Conservation (phyloP, 2,797 vertebrate species). For the Semaprochilodus insignis region DNA sequence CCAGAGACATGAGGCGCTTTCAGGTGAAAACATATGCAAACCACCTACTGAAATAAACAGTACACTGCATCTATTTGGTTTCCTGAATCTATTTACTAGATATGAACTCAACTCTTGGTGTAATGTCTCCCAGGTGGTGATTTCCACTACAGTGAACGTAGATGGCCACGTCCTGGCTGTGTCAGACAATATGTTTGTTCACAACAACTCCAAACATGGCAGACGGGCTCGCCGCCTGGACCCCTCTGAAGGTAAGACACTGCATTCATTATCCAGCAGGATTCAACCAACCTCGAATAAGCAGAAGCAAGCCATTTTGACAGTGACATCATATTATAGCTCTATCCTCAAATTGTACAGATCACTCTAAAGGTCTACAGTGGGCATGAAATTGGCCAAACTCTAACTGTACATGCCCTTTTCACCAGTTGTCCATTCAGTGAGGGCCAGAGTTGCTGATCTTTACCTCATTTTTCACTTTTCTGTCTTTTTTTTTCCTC, state of each 20-base stretch:
- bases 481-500: too few relatives aligned
- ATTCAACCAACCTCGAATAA: too few relatives aligned
- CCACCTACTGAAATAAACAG: background rate
- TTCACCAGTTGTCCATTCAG: too few relatives aligned
- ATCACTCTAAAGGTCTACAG: too few relatives aligned
- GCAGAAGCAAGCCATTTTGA: too few relatives aligned
- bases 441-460: too few relatives aligned
- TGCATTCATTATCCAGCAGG: background rate
- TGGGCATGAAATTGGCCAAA: too few relatives aligned
- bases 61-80: background rate
- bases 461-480: too few relatives aligned
- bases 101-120: background rate
- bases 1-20: slow-evolving; percentile 93
- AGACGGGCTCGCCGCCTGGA: slow-evolving; percentile 91
- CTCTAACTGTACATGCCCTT: too few relatives aligned
- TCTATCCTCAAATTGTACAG: too few relatives aligned
- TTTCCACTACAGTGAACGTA: slow-evolving; percentile 93
- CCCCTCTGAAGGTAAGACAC: slow-evolving; percentile 90
- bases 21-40: slow-evolving; percentile 72
- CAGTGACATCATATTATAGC: too few relatives aligned
- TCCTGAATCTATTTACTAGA: background rate
- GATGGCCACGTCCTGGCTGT: slow-evolving; percentile 93
- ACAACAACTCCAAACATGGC: slow-evolving; percentile 98
- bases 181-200: slow-evolving; percentile 97
- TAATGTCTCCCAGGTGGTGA: slow-evolving; percentile 83